Conservation (phyloP, 2,888 invertebrate species). For the Flexamia atlantica region DNA sequence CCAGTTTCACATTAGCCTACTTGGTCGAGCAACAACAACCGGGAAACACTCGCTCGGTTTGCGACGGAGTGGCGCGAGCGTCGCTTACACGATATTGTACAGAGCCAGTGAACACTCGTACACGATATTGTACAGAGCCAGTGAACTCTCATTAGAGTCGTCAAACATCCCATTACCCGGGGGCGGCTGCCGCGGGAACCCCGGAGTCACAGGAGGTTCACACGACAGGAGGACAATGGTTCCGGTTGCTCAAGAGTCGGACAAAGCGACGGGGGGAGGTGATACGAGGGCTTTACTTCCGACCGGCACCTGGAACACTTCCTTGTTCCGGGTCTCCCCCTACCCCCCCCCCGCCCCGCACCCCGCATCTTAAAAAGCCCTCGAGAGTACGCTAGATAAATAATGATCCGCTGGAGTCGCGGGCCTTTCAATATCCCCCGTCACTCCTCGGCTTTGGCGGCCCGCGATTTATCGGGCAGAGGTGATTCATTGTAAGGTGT, state of each 20-base stretch:
- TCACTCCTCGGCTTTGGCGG: slow-evolving; percentile 60
- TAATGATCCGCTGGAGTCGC: slow-evolving; percentile 60
- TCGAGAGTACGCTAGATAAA: slow-evolving; percentile 60
- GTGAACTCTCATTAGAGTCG: slow-evolving; percentile 38
- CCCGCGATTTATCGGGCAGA: slow-evolving; percentile 46
- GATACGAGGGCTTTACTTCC: slow-evolving; percentile 59
- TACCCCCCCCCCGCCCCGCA: slow-evolving; percentile 17
- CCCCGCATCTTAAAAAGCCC: slow-evolving; percentile 57
- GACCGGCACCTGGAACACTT: slow-evolving; percentile 58
- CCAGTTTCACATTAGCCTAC: slow-evolving; percentile 25
- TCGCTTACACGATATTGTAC: too few relatives aligned
- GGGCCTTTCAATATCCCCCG: slow-evolving; percentile 57
- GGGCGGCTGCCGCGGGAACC: neutral
- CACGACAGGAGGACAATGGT: slow-evolving; percentile 54
- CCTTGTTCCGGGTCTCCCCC: slow-evolving; percentile 60
- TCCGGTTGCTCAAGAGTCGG: slow-evolving; percentile 59
- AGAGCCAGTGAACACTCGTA: too few relatives aligned
- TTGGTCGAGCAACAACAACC: slow-evolving; percentile 4
- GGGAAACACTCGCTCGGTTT: neutral
- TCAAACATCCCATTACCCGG: slow-evolving; percentile 45
- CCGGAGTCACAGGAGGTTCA: slow-evolving; percentile 45
- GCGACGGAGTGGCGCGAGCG: too few relatives aligned
- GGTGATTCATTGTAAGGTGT: slow-evolving; percentile 26
- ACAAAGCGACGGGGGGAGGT: slow-evolving; percentile 57
- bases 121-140: slow-evolving; percentile 41